These are phyloP conservation scores for Tachysurus fulvidraco DNA, from an alignment of 2,113 vertebrate species.

Conservation along the genomic window DNA sequence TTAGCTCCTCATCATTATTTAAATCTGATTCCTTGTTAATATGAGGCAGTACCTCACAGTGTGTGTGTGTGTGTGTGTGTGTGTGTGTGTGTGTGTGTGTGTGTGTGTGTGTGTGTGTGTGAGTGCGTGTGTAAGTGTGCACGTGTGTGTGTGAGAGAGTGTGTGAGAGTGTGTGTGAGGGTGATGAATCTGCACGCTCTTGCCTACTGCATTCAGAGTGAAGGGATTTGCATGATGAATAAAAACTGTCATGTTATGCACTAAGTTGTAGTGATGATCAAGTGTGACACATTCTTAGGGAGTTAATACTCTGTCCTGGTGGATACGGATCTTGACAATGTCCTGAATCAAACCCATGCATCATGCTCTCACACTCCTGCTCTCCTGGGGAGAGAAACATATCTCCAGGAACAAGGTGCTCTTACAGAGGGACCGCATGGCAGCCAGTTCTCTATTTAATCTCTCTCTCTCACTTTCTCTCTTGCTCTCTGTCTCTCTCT, in stretches of 20 bases:
- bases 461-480: background rate
- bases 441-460: conserved; percentile 3
- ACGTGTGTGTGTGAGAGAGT: background rate
- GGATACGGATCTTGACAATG: conserved; percentile 13
- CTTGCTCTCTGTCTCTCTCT: background rate
- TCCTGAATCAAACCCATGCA: conserved; percentile 31
- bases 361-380: conserved; percentile 11
- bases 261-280: conserved; percentile 10
- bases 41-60: background rate
- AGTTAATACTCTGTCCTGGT: background rate
- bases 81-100: conserved; percentile 16
- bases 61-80: background rate
- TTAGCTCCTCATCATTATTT: conserved; percentile 21
- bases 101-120: background rate
- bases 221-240: conserved; percentile 34
- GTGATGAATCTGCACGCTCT: conserved; percentile 6
- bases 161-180: too few relatives aligned
- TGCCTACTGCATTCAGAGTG: conserved; percentile 26
- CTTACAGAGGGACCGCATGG: background rate
- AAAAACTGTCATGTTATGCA: conserved; percentile 10
- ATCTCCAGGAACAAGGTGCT: conserved; percentile 21
- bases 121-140: background rate
- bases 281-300: conserved; percentile 2
- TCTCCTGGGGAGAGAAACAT: conserved; percentile 8
- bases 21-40: conserved; percentile 19